phyloP scores from a whole-genome alignment of 2,888 invertebrate species.

The Agrilus biguttatus region DNA sequence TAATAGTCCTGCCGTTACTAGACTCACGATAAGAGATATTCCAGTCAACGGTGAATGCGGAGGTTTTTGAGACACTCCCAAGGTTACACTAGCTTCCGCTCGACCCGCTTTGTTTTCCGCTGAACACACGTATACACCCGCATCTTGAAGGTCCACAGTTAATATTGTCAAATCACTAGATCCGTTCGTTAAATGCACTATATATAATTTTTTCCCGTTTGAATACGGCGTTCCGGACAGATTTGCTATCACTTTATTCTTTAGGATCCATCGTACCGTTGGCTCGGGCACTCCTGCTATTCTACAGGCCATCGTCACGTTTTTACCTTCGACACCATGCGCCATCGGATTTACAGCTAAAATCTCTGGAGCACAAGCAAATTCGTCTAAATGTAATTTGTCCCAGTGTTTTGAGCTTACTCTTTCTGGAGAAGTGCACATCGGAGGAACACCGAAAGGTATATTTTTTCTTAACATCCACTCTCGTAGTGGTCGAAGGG shows the following conservation, averaged over 20 bases:
- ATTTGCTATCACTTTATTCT: conserved; percentile 56
- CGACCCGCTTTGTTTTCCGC: conserved; percentile 72
- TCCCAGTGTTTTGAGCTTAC: conserved; percentile 57
- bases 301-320: conserved; percentile 57
- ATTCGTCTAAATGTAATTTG: conserved; percentile 61
- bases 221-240: conserved; percentile 33
- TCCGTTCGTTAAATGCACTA: conserved; percentile 50
- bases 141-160: conserved; percentile 57
- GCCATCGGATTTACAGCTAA: conserved; percentile 43
- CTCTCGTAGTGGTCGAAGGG: conserved; percentile 54
- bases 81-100: conserved; percentile 57
- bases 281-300: conserved; percentile 60
- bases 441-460: conserved; percentile 55
- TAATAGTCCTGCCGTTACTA: conserved; percentile 50
- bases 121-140: conserved; percentile 61
- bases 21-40: conserved; percentile 49
- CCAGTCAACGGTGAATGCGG: conserved; percentile 43
- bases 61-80: conserved; percentile 53
- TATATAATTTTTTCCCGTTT: conserved; percentile 45
- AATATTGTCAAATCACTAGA: conserved; percentile 61
- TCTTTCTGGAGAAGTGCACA: conserved; percentile 51
- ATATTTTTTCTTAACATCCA: conserved; percentile 71
- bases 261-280: conserved; percentile 55
- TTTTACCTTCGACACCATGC: conserved; percentile 54
- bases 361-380: conserved; percentile 63